Evolutionary conservation across 2,888 invertebrate species (phyloP).

Genomic region (Corythucha ciliata): DNA sequence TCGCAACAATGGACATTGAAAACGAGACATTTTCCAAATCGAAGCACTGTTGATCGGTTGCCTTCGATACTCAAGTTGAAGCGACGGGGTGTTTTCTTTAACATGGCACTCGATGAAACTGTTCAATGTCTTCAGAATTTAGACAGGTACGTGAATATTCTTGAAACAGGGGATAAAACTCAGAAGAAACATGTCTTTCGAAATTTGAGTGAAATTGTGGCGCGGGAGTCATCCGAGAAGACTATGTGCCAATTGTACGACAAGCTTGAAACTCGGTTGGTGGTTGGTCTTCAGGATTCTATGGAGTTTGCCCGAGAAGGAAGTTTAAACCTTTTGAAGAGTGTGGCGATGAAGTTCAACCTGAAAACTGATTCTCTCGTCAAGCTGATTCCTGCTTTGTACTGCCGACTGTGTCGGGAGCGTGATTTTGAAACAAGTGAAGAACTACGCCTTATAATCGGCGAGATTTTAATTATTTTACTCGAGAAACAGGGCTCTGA

Average conservation of each 20-base stretch:
- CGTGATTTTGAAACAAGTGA: conserved; percentile 10
- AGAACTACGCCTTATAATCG: conserved; percentile 13
- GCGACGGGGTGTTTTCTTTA: no score
- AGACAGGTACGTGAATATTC: conserved; percentile 23
- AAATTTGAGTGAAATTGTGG: conserved; percentile 9
- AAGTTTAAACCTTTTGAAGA: conserved; percentile 10
- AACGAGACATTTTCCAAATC: no score
- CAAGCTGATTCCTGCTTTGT: conserved; percentile 13
- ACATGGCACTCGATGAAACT: no score
- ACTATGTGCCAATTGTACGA: conserved; percentile 9
- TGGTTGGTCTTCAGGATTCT: conserved; percentile 20
- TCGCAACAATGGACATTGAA: no score
- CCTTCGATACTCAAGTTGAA: no score
- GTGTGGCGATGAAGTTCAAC: conserved; percentile 16
- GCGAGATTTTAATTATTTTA: conserved; percentile 1
- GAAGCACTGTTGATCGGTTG: no score
- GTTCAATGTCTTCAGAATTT: conserved; percentile 14
- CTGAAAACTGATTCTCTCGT: conserved; percentile 2
- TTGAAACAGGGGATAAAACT: conserved; percentile 20
- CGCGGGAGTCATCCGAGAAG: no score
- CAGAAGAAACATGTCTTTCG: conserved; percentile 21
- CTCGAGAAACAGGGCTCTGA: conserved; percentile 7
- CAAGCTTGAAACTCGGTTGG: conserved; percentile 22
- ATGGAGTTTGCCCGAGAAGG: conserved; percentile 25
- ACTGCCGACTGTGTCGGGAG: conserved; percentile 12